phyloP scores from a whole-genome alignment of 2,113 vertebrate genomes.

The Meriones unguiculatus region DNA sequence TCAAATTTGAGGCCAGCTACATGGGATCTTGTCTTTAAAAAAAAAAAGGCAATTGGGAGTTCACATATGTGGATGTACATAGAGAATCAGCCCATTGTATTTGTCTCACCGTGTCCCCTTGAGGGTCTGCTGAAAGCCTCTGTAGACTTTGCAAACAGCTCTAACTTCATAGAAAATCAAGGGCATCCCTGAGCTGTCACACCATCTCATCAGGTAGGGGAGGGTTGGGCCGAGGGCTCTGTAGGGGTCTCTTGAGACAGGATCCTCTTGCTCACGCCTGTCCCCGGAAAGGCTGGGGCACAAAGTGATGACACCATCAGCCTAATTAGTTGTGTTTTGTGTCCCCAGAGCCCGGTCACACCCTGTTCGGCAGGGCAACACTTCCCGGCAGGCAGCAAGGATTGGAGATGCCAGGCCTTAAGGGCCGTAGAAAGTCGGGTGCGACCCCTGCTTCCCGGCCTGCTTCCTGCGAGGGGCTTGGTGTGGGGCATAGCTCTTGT shows the following conservation, averaged over 20 bases:
- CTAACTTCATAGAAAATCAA: background rate
- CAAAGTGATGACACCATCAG: background rate
- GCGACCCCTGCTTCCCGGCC: constrained; percentile 64
- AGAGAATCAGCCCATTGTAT: background rate
- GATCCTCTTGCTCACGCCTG: constrained; percentile 9
- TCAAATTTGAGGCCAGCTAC: background rate
- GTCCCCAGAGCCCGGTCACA: constrained; percentile 83
- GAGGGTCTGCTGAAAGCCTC: background rate
- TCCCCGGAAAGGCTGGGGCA: background rate
- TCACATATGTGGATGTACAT: background rate
- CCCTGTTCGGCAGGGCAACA: constrained; percentile 50
- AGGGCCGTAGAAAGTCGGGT: constrained; percentile 80
- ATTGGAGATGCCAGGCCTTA: constrained; percentile 59
- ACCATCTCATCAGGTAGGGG: background rate
- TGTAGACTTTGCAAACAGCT: background rate
- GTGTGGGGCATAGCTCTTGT: background rate
- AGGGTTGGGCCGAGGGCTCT: background rate
- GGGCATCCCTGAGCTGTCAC: background rate
- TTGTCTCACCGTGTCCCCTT: fast-evolving
- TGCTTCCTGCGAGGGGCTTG: background rate
- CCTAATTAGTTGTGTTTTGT: constrained; percentile 69
- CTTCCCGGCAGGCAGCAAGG: constrained; percentile 72
- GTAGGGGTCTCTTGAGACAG: background rate
- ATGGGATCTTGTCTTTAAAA: too few relatives aligned
- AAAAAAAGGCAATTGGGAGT: background rate